Base-by-base conservation (phyloP, 2,888 invertebrate species). In the Eupithecia inturbata region DNA sequence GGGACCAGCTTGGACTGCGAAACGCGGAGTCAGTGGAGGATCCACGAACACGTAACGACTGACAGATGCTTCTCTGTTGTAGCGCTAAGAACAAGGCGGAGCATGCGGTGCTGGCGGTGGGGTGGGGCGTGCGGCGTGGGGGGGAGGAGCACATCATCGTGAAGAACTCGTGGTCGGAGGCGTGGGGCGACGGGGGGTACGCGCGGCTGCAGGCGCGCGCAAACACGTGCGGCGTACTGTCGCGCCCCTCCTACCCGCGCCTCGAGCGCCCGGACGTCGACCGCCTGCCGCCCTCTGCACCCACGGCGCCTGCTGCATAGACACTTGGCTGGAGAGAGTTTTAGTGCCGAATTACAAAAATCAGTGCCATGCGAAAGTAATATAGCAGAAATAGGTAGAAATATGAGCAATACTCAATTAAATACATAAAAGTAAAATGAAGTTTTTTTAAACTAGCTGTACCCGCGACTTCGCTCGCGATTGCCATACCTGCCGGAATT, bases 81-180 rank as follows among this genome's bases (percentile, higher is more conserved):
- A 92, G 92, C 77, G 79, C 79, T 6, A 87, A 88, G 80, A 71
- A 74, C 49, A 77, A 79, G 63, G 77, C 83, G 76, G 73, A 77
- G 70, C 93, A 93, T 82, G 93, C 93, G 0, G 89, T 92, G 81
- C 75, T 91, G 78, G 92, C 91, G 14, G 92, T 93, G 75, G 93
- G 93, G 0, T 93, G 92, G 92, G 90, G 88, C 69, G 81, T 82
- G 81, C 79, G 80, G 69, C 79, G 83, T 57, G 86, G 86, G 3
- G 87, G 85, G 1, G 87, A 87, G 78, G 83, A 89, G n/a, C 86
- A 90, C 87, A 87, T 92, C 84, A 88, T 89, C 67, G 75, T 92
- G 77, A 92, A 93, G 88, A 93, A 93, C 87, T 91, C 92, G 70
- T 92, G 91, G 91, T 84, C 87, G 6, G 78, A 81, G 31, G 79